These are phyloP conservation scores for Notolepis coatsorum DNA, from an alignment of 2,797 vertebrate genomes.

Conservation along the genomic window DNA sequence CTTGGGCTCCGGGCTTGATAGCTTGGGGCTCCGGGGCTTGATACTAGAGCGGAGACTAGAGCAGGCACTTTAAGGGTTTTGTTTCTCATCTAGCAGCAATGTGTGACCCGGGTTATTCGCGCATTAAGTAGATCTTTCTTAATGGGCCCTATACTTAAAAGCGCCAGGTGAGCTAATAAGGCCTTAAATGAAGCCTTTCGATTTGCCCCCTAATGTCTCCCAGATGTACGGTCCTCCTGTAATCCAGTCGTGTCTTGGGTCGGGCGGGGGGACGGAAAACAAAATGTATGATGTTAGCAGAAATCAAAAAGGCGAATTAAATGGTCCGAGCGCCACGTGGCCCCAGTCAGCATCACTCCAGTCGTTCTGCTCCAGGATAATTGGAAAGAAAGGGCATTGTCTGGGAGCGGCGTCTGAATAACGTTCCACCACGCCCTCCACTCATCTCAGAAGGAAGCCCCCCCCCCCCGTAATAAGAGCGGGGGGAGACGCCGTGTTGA, in stretches of 20 bases:
- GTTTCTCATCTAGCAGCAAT: constrained; percentile 48
- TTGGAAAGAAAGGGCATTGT: constrained; percentile 65
- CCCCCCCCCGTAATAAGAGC: constrained; percentile 53
- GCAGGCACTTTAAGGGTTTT: constrained; percentile 38
- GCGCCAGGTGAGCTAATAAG: constrained; percentile 77
- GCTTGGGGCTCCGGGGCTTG: constrained; percentile 55
- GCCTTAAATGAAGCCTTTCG: constrained; percentile 67
- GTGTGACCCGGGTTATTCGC: constrained; percentile 54
- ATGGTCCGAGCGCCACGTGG: constrained; percentile 60
- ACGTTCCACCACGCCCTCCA: constrained; percentile 63
- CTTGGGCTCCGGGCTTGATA: constrained; percentile 74
- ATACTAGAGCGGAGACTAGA: constrained; percentile 48
- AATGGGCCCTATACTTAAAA: constrained; percentile 73
- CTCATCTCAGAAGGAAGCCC: constrained; percentile 54
- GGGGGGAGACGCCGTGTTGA: constrained; percentile 67
- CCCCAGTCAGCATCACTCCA: constrained; percentile 60
- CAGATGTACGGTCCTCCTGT: constrained; percentile 58
- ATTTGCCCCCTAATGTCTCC: constrained; percentile 36
- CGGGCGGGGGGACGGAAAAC: constrained; percentile 40
- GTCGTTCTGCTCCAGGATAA: constrained; percentile 71
- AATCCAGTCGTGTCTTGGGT: constrained; percentile 64
- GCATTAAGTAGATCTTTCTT: constrained; percentile 71
- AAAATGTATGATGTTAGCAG: constrained; percentile 58
- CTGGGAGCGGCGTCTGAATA: constrained; percentile 70
- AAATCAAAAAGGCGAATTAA: constrained; percentile 75